Percentiles rank a stretch among this genome's conserved stretches.
Evolutionary conservation across 2,797 vertebrate species (phyloP).

Genomic region (Dicrostonyx torquatus): DNA sequence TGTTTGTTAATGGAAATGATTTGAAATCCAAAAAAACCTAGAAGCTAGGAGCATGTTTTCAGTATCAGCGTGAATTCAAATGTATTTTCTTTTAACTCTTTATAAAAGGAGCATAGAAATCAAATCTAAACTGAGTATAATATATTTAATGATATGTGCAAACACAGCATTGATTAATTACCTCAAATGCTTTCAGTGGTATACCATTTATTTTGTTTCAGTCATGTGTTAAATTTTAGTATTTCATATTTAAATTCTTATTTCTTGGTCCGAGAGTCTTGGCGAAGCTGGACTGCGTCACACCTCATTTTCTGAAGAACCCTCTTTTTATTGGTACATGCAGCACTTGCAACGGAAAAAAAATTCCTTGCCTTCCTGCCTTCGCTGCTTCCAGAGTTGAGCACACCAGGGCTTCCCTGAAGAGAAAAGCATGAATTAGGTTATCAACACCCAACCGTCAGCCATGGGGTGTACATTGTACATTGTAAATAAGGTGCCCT

Average conservation of each 20-base stretch:
- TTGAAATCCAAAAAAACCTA: conserved; percentile 95
- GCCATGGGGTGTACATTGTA: conserved; percentile 81
- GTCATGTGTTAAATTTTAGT: conserved; percentile 87
- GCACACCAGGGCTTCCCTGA: conserved; percentile 75
- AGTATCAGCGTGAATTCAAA: conserved; percentile 92
- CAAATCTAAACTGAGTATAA: conserved; percentile 92
- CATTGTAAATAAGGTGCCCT: conserved; percentile 80
- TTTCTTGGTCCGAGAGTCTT: conserved; percentile 85
- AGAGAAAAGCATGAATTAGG: conserved; percentile 82
- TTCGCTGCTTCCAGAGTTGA: conserved; percentile 33
- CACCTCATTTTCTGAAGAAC: conserved; percentile 85
- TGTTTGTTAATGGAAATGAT: conserved; percentile 93
- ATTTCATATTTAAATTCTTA: conserved; percentile 89
- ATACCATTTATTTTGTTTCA: conserved; percentile 88
- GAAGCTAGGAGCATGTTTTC: conserved; percentile 93
- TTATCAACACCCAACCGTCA: conserved; percentile 84
- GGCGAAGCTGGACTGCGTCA: conserved; percentile 83
- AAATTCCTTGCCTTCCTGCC: conserved; percentile 65
- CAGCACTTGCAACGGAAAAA: conserved; percentile 77
- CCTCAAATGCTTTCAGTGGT: conserved; percentile 88
- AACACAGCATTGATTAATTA: conserved; percentile 91
- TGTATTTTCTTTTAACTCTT: conserved; percentile 90
- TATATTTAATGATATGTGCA: conserved; percentile 92
- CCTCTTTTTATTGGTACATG: conserved; percentile 84
- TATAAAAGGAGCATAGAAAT: conserved; percentile 91